These are phyloP conservation scores for Nanorana parkeri DNA, from an alignment of 2,113 vertebrate species.

Conservation along the genomic window DNA sequence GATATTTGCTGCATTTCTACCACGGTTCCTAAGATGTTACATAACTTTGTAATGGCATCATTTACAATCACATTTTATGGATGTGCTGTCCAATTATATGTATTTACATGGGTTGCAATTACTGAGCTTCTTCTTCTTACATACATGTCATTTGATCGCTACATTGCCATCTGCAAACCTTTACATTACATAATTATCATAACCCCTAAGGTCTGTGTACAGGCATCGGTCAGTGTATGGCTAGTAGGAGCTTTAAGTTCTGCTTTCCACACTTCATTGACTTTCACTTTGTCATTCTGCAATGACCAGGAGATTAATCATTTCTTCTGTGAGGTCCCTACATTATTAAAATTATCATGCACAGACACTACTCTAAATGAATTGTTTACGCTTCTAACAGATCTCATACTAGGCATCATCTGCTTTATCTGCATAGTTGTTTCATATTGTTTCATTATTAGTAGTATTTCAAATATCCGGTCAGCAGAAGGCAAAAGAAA, in stretches of 20 bases:
- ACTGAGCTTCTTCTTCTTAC: constrained; percentile 31
- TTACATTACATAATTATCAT: constrained; percentile 26
- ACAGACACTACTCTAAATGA: constrained; percentile 61
- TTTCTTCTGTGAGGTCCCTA: constrained; percentile 65
- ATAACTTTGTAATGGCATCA: constrained; percentile 19
- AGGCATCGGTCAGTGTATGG: not conserved
- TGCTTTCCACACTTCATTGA: constrained; percentile 7
- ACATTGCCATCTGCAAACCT: constrained; percentile 29
- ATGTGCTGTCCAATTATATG: constrained; percentile 12
- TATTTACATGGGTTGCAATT: constrained; percentile 29
- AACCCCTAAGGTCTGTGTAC: constrained; percentile 18
- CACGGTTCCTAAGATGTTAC: constrained; percentile 62
- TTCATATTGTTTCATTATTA: constrained; percentile 60
- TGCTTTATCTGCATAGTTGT: constrained; percentile 58
- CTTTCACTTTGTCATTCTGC: constrained; percentile 59
- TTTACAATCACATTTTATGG: constrained; percentile 16
- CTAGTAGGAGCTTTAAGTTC: constrained; percentile 24
- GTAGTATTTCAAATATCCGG: constrained; percentile 56
- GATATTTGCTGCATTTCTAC: constrained; percentile 57
- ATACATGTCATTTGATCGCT: constrained; percentile 29
- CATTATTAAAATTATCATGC: constrained; percentile 59
- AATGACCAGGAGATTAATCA: constrained; percentile 60
- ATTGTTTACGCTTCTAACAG: constrained; percentile 59
- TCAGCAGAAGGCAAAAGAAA: constrained; percentile 58
- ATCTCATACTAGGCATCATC: constrained; percentile 54